phyloP scores from a whole-genome alignment of 2,888 invertebrate species.

The Ischnura elegans region DNA sequence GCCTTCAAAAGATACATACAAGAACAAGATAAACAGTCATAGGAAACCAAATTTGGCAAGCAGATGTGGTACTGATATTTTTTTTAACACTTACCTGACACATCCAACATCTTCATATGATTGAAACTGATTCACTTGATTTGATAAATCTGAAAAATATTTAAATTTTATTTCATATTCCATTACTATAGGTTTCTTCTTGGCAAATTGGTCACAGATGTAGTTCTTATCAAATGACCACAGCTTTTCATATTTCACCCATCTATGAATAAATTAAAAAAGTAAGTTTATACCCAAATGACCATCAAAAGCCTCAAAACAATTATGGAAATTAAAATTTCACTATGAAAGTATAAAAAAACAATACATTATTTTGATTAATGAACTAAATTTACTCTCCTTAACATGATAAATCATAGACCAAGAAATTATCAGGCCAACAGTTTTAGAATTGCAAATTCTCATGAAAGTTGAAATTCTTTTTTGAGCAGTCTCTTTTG shows the following conservation, averaged over 20 bases:
- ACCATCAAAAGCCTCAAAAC: conserved; percentile 38
- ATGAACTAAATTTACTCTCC: too few species aligned
- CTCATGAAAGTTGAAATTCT: too few species aligned
- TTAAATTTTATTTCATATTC: conserved; percentile 92
- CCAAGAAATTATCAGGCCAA: too few species aligned
- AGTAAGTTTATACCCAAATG: conserved; percentile 59
- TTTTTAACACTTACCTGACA: conserved; percentile 76
- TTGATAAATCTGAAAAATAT: conserved; percentile 88
- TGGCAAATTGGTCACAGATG: conserved; percentile 89
- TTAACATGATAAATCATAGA: too few species aligned
- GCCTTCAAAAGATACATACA: conserved; percentile 75
- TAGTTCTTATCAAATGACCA: conserved; percentile 88
- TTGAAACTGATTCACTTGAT: conserved; percentile 82
- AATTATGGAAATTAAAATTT: background rate
- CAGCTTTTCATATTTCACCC: conserved; percentile 86
- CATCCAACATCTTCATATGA: conserved; percentile 84
- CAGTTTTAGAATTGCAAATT: too few species aligned
- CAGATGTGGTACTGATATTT: conserved; percentile 72
- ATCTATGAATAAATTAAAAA: conserved; percentile 79
- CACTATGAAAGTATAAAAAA: background rate
- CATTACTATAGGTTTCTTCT: conserved; percentile 82
- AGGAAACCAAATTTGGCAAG: background rate
- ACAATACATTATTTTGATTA: too few species aligned
- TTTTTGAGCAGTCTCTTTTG: too few species aligned
- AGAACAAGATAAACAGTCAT: background rate